Evolutionary conservation across 2,888 invertebrate genomes (phyloP).

Genomic region (Tipula vernalis): DNA sequence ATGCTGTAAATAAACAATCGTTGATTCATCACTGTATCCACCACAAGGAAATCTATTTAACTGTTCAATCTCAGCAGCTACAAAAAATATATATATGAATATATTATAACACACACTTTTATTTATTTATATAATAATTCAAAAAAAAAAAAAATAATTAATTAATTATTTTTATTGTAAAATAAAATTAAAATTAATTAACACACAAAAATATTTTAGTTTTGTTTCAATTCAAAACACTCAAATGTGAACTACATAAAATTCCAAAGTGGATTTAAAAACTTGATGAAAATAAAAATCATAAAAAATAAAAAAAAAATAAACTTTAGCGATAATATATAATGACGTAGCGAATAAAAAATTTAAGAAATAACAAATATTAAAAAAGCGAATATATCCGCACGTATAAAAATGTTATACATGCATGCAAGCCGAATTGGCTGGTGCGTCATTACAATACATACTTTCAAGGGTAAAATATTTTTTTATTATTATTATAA

Average conservation of each 20-base stretch:
- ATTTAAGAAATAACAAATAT: not conserved
- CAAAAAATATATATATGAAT: slow-evolving; percentile 20
- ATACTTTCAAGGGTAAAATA: not conserved
- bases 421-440: not conserved
- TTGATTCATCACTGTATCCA: slow-evolving; percentile 72
- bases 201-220: not conserved
- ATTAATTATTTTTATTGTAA: not conserved
- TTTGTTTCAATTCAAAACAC: not conserved
- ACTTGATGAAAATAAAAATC: not conserved
- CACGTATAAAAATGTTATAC: not conserved
- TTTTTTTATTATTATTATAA: not conserved
- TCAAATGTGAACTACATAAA: not conserved
- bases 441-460: not conserved
- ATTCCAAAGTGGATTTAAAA: not conserved
- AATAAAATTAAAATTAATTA: not conserved
- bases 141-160: not conserved
- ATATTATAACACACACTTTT: not conserved
- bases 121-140: not conserved
- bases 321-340: not conserved
- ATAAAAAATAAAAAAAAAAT: not conserved
- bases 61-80: slow-evolving; percentile 70
- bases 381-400: not conserved
- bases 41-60: slow-evolving; percentile 71
- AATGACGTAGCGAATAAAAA: not conserved
- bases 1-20: slow-evolving; percentile 76